Conservation (phyloP, 64 coral and sea anemone genomes). For the Actinia tenebrosa region DNA sequence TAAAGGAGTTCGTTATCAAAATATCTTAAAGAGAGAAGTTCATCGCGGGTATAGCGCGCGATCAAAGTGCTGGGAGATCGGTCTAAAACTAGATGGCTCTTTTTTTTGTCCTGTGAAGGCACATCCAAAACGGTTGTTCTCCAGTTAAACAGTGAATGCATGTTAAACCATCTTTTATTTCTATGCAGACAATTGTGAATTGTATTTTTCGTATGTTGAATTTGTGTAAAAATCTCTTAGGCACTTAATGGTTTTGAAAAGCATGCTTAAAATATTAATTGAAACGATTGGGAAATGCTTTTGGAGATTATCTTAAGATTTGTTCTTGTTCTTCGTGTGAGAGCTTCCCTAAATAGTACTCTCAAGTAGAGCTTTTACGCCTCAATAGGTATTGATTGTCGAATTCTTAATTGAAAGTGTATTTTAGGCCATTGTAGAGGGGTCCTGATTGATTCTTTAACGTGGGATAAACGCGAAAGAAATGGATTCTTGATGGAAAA, state of each 20-base stretch:
- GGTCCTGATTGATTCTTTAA: constrained; percentile 1
- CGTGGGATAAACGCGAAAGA: background rate
- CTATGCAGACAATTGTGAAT: background rate
- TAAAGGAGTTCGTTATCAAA: background rate
- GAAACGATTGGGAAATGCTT: background rate
- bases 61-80: too few species aligned
- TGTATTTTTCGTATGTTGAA: background rate
- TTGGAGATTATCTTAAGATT: constrained; percentile 4
- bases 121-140: too few species aligned
- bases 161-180: background rate
- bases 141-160: too few species aligned
- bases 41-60: background rate
- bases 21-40: background rate
- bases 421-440: background rate
- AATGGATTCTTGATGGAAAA: background rate
- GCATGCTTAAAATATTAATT: background rate
- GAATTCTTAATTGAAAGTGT: constrained; percentile 7
- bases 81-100: too few species aligned
- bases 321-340: background rate
- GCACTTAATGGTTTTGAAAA: background rate
- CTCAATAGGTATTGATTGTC: background rate
- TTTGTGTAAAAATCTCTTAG: background rate
- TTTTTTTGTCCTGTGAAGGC: too few species aligned
- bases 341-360: background rate
- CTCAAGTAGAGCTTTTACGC: background rate